Evolutionary conservation across 1,140 invertebrate genomes (phyloP).

Genomic region (Zaprionus ornatus): DNA sequence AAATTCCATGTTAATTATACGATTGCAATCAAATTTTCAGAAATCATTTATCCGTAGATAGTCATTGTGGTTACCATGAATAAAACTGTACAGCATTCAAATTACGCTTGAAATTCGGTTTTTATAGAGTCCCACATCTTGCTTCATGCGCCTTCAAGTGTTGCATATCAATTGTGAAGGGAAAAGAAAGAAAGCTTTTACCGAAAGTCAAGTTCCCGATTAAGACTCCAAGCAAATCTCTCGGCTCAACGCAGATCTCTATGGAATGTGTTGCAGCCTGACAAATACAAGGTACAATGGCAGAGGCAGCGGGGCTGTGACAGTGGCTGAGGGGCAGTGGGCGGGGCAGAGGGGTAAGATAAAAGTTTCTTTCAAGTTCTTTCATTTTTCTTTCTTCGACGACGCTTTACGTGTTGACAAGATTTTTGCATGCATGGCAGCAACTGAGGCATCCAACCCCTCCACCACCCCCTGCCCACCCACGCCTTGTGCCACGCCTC

Average conservation of each 20-base stretch:
- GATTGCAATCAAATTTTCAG: too few relatives aligned
- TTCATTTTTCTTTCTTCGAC: conserved; percentile 16
- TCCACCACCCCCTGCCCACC: not conserved
- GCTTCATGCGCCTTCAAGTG: too few relatives aligned
- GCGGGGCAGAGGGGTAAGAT: not conserved
- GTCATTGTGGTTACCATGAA: too few relatives aligned
- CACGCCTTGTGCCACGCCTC: conserved; percentile 1
- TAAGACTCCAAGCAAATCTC: not conserved
- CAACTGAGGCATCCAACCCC: conserved; percentile 22
- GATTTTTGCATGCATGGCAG: conserved; percentile 60
- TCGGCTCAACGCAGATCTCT: not conserved
- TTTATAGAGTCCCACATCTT: too few relatives aligned
- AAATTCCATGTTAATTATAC: too few relatives aligned
- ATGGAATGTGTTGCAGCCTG: not conserved
- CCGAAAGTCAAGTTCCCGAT: not conserved
- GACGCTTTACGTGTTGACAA: conserved; percentile 54
- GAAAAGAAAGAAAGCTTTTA: not conserved
- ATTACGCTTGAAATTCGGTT: too few relatives aligned
- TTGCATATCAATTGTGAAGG: too few relatives aligned
- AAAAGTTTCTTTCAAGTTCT: conserved; percentile 11
- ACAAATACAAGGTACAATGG: not conserved
- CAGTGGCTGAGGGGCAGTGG: not conserved
- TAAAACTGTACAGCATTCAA: too few relatives aligned
- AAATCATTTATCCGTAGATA: too few relatives aligned
- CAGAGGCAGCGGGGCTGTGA: too few relatives aligned